Evolutionary conservation across 2,797 vertebrate species (phyloP).

Genomic region (Chloroceryle amazona): DNA sequence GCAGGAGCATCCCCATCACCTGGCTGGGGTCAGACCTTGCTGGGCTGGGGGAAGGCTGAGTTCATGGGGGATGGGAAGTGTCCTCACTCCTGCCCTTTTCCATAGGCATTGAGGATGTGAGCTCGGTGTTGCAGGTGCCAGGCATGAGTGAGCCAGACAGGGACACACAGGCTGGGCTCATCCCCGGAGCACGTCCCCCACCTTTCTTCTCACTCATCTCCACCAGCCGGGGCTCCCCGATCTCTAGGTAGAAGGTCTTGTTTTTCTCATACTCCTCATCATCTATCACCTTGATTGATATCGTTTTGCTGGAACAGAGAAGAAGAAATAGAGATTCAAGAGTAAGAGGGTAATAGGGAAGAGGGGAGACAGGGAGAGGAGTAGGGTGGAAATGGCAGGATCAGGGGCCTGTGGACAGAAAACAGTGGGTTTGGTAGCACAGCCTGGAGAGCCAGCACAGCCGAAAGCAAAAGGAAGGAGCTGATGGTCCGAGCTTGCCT

Average conservation of each 20-base stretch:
- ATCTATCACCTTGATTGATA: conserved; percentile 97
- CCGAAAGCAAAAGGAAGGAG: not conserved
- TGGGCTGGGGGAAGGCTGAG: not conserved
- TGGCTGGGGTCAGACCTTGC: fast-evolving
- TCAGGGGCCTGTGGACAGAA: not conserved
- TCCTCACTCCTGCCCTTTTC: conserved; percentile 73
- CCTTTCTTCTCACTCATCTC: conserved; percentile 99
- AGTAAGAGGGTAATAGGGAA: conserved; percentile 69
- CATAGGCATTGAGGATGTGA: conserved; percentile 76
- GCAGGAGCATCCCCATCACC: not conserved
- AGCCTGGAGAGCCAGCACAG: conserved; percentile 1
- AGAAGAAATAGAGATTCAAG: conserved; percentile 85
- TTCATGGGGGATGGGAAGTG: not conserved
- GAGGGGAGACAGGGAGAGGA: conserved; percentile 22
- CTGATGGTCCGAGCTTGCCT: not conserved
- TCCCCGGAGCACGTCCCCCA: conserved; percentile 85
- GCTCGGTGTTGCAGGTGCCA: conserved; percentile 75
- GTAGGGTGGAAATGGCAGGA: conserved; percentile 38
- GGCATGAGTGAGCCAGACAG: conserved; percentile 81
- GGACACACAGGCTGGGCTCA: conserved; percentile 78
- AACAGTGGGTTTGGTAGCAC: not conserved
- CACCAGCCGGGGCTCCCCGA: conserved; percentile 93
- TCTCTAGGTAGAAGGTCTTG: conserved; percentile 98
- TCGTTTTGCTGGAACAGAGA: conserved; percentile 93
- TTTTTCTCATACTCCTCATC: conserved; percentile 99